Evolutionary conservation across 2,888 invertebrate species (phyloP), one percentile per base, ranked within the genome.

Genomic region (Agrochola litura): DNA sequence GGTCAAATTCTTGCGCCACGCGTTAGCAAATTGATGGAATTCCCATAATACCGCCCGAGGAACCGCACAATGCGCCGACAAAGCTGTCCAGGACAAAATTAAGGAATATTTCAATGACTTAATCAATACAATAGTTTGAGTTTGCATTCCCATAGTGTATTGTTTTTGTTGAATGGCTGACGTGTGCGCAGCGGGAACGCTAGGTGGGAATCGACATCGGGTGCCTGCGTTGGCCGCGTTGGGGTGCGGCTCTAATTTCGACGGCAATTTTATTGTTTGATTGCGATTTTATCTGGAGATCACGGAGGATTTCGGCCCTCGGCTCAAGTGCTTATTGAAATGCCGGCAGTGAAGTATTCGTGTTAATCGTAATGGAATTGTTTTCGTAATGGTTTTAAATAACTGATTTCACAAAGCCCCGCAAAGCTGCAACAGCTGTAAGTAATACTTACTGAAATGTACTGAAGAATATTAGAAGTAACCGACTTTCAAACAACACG

Each of bases 231-330:
- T 86, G 76, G 83, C 83, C 93, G 94, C 92, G 77, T 75, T 86
- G 79, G 83, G 90, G 94, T 93, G 94, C 89, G 71, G 86, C 84
- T 91, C 92, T 93, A 93, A 95, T 95, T 94, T 93, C 90, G 91
- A 85, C 89, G 89, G 91, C 88, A 89, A 88, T 92, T 93, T 94
- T 93, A 94, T 93, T 94, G 94, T 93, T 93, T 95, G 95, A 96
- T 96, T 95, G 95, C 95, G 96, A 96, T 96, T 95, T 96, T 96
- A 96, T 96, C 96, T 90, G 86, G 91, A 92, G 94, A 94, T 94
- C 94, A 92, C 87, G 90, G 91, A 93, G 95, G 95, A 95, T 95
- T 95, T 89, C 82, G 87, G 91, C 94, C 94, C 94, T 93, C 93
- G 63, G 43, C 71, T 80, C 73, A 68, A 89, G 87, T 84, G 79